phyloP scores from a whole-genome alignment of 1,140 invertebrate species.

The Platorchestia sp. region DNA sequence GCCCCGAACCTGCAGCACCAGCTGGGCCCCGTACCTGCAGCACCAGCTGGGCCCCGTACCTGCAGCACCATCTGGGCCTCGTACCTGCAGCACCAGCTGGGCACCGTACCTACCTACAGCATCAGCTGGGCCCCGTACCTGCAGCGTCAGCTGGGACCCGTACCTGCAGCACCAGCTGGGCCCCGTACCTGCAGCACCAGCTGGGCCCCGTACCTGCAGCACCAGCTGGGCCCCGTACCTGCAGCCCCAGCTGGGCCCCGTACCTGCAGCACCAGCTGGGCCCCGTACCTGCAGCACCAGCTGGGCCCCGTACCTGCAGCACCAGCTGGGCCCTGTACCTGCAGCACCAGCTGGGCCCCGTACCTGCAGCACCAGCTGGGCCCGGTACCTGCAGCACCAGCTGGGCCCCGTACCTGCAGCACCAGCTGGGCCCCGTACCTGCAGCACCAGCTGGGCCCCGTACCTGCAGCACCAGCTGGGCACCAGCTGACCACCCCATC shows the following conservation, averaged over 20 bases:
- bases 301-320: no score
- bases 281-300: no score
- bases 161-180: background rate
- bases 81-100: no score
- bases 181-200: background rate
- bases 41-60: no score
- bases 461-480: conserved; percentile 20
- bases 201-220: background rate
- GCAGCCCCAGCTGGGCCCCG: no score
- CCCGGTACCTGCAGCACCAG: background rate
- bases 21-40: no score
- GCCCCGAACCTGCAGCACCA: no score
- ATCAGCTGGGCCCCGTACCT: background rate
- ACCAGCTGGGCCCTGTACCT: background rate
- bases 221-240: background rate
- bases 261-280: no score
- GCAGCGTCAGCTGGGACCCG: background rate
- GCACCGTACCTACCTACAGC: no score
- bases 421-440: background rate
- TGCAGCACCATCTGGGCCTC: no score
- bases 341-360: background rate
- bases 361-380: background rate
- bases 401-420: background rate
- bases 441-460: background rate
- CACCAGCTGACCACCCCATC: conserved; percentile 24